Evolutionary conservation across 2,113 vertebrate species (phyloP), one percentile per base, ranked within the genome.

Genomic region (Etheostoma cragini): DNA sequence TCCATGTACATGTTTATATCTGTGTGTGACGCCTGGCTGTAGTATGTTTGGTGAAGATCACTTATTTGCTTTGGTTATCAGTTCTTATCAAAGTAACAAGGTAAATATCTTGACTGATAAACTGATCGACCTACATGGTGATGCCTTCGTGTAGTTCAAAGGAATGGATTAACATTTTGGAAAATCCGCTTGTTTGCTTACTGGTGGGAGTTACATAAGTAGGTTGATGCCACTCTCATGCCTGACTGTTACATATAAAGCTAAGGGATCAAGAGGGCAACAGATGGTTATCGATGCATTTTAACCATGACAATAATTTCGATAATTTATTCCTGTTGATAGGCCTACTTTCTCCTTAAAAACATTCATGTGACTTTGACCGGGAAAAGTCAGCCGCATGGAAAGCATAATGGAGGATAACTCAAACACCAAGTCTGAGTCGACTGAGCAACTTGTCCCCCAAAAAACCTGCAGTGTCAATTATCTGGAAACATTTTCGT

Each of bases 21-120:
- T 46, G n/a, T 17, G 42, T 38, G 45, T 38, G 19, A 11, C 8
- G 38, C n/a, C 16, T 66, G 79, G 4, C 56, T 54, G 35, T 14
- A 15, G 58, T 38, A 6, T 21, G 57, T 62, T 21, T 21, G 22
- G 30, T 46, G 35, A 15, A 1, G 12, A 17, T 15, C 47, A 3
- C 15, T 16, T 67, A 16, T 56, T 77, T 70, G 73, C 33, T 64
- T 8, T 70, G 58, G 21, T 70, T 76, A 71, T 82, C 68, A 38
- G 72, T 2, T 47, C 65, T 76, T 73, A 69, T 61, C 60, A 16
- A 10, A 22, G 53, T 26, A 24, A 30, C n/a, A 26, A 69, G 42
- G 16, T 3, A 1, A n/a, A 42, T 38, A 45, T 54, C 63, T 4
- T 8, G 26, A 16, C 60, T 26, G 69, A 81, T 70, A 66, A 70